phyloP scores from a whole-genome alignment of 2,888 invertebrate species.

The Napeogenes sylphis region DNA sequence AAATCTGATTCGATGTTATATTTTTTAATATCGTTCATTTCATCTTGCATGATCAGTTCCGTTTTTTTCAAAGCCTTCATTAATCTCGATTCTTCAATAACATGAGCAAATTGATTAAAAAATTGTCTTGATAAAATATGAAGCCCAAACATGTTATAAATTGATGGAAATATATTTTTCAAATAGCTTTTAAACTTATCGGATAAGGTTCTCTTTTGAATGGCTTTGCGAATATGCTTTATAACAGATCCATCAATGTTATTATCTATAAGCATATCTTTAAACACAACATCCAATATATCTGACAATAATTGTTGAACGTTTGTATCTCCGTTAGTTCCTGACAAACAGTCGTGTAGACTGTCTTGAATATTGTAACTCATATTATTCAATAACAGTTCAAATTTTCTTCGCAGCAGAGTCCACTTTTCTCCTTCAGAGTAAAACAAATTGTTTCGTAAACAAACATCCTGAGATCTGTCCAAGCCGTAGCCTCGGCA shows the following conservation, averaged over 20 bases:
- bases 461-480: conserved; percentile 75
- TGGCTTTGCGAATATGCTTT: conserved; percentile 46
- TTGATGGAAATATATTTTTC: conserved; percentile 64
- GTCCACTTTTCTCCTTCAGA: conserved; percentile 72
- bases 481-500: conserved; percentile 70
- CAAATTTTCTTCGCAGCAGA: conserved; percentile 57
- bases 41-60: conserved; percentile 47
- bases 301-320: conserved; percentile 69
- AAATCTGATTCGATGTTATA: conserved; percentile 35
- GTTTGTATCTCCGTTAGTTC: conserved; percentile 72
- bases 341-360: conserved; percentile 70
- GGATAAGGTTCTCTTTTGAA: conserved; percentile 48
- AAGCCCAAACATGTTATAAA: conserved; percentile 56
- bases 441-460: conserved; percentile 75
- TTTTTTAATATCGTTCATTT: conserved; percentile 45
- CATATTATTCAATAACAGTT: conserved; percentile 57
- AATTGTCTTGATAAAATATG: conserved; percentile 47
- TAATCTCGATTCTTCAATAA: conserved; percentile 49
- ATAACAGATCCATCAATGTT: conserved; percentile 49
- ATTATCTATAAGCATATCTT: conserved; percentile 60
- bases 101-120: conserved; percentile 42
- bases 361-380: conserved; percentile 51
- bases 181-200: conserved; percentile 62
- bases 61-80: conserved; percentile 48
- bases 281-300: conserved; percentile 70